Base-by-base conservation (phyloP, 2,888 invertebrate species). In the Atethmia centrago region DNA sequence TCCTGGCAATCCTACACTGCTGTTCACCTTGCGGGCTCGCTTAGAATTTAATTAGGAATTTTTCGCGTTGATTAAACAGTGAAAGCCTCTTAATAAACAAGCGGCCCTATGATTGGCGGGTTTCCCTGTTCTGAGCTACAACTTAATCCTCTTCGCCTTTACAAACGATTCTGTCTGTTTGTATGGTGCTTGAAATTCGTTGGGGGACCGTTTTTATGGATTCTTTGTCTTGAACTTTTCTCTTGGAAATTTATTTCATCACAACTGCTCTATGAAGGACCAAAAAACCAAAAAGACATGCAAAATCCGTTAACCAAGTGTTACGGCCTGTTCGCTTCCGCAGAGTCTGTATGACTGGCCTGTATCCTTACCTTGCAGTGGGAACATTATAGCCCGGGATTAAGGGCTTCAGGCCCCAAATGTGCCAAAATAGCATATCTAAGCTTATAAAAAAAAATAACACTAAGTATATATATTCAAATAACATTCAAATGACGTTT, bases 11-110 rank as follows among this genome's bases (percentile, higher is more conserved):
- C 86, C 88, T 82, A 88, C 66, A 55, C 63, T 63, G 71, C 71
- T 78, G 83, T 84, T 85, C 85, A 89, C 89, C 89, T 90, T 88
- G 88, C 87, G 89, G 90, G 88, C 85, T 88, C 72, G 78, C 84
- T 79, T 86, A 83, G 88, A 91, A 92, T 92, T 93, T 93, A 93
- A 94, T 94, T 92, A 94, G 92, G 88, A 82, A 90, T 92, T 94
- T 93, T 93, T 91, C 87, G 86, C 90, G 88, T 90, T 93, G 92
- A 93, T 93, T 92, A 92, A 92, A 92, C 90, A 86, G 82, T 86
- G 82, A 76, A 86, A 82, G 80, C 80, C 86, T 89, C 86, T 89
- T 90, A 91, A 92, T 93, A 92, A 91, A 90, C 90, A 89, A 87
- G 83, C 84, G 71, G 83, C 85, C 81, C 82, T 83, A 73, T 86